Evolutionary conservation across 1,140 invertebrate species (phyloP).

Genomic region (Drosophila guanche): DNA sequence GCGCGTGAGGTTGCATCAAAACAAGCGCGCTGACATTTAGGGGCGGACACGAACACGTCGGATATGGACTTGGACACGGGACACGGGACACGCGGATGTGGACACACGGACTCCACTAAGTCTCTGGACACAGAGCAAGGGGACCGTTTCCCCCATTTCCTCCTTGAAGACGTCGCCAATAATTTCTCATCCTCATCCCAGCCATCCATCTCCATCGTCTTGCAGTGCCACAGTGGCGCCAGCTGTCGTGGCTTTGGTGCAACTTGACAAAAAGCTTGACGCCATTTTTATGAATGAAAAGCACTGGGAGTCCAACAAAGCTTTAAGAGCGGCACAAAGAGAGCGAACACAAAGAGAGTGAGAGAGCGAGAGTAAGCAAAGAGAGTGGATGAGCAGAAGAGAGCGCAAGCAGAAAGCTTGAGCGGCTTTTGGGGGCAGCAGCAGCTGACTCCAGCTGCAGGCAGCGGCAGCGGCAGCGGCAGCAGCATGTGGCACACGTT

Average conservation of each 20-base stretch:
- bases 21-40: slow-evolving; percentile 80
- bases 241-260: slow-evolving; percentile 62
- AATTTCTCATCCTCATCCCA: background rate
- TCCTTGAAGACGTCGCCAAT: slow-evolving; percentile 34
- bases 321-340: slow-evolving; percentile 30
- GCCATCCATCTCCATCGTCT: background rate
- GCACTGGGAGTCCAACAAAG: slow-evolving; percentile 46
- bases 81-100: slow-evolving; percentile 45
- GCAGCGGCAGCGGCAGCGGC: slow-evolving; percentile 12
- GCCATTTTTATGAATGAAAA: slow-evolving; percentile 81
- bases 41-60: slow-evolving; percentile 68
- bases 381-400: slow-evolving; percentile 21
- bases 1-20: slow-evolving; percentile 80
- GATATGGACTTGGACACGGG: slow-evolving; percentile 39
- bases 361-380: background rate
- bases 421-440: slow-evolving; percentile 3
- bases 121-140: slow-evolving; percentile 32
- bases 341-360: slow-evolving; percentile 11
- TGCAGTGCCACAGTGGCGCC: slow-evolving; percentile 52
- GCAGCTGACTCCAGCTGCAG: slow-evolving; percentile 45
- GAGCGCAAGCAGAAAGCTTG: slow-evolving; percentile 7
- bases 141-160: slow-evolving; percentile 44
- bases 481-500: slow-evolving; percentile 33
- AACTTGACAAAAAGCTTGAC: slow-evolving; percentile 70
- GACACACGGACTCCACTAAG: background rate